Conservation (phyloP, 2,888 invertebrate genomes). For the Tipula vernalis region DNA sequence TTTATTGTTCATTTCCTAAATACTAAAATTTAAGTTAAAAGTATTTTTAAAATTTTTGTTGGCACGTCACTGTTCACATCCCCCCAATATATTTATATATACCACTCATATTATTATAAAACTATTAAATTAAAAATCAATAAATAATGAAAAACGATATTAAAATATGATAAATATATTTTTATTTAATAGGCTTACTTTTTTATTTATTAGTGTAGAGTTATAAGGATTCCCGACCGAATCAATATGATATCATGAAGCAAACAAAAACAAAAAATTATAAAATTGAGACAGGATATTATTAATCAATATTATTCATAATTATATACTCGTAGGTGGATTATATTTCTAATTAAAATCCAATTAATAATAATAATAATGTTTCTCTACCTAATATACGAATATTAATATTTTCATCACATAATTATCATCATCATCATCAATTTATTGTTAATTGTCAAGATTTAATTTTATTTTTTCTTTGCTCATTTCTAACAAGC, state of each 20-base stretch:
- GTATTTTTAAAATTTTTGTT: too few species aligned
- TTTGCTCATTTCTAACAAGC: not conserved
- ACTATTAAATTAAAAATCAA: not conserved
- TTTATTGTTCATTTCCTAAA: not conserved
- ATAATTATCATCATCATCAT: not conserved
- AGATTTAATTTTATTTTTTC: not conserved
- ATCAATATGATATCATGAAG: not conserved
- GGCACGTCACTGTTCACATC: too few species aligned
- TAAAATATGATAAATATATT: constrained; percentile 4
- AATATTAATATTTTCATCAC: not conserved
- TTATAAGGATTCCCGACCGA: not conserved
- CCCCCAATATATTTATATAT: not conserved
- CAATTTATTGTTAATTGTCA: constrained; percentile 4
- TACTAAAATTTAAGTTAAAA: too few species aligned
- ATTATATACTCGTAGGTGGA: not conserved
- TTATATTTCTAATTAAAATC: not conserved
- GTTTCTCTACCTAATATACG: too few species aligned
- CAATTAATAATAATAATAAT: not conserved
- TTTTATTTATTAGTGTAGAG: not conserved
- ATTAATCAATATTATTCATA: not conserved
- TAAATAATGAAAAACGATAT: not conserved
- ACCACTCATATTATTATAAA: not conserved
- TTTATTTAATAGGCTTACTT: not conserved
- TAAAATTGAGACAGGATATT: constrained; percentile 4
- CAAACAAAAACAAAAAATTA: not conserved